Percentiles rank a stretch among this genome's conserved stretches.
phyloP scores from a whole-genome alignment of 37 sponge, comb jelly and placozoan genomes.

The Corticium candelabrum region DNA sequence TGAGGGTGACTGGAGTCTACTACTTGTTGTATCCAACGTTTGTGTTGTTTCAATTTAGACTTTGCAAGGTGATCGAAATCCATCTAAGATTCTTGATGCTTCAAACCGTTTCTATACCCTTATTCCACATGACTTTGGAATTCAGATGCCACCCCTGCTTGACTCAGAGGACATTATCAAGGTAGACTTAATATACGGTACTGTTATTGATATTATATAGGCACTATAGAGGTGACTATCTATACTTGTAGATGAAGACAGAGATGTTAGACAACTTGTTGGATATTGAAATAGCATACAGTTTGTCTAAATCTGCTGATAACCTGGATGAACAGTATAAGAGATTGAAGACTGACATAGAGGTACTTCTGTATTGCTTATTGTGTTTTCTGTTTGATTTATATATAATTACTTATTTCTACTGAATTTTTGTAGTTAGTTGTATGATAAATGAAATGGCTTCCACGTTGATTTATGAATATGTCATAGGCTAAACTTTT shows the following conservation, averaged over 20 bases:
- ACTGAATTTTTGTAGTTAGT: too few species aligned
- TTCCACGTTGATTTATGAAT: too few species aligned
- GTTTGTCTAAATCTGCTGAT: slow-evolving; percentile 64
- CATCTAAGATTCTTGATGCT: slow-evolving; percentile 60
- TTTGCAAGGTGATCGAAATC: slow-evolving; percentile 36
- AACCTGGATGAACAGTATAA: slow-evolving; percentile 77
- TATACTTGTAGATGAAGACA: slow-evolving; percentile 59
- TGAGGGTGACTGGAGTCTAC: too few species aligned
- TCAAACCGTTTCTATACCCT: slow-evolving; percentile 95
- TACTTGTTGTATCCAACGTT: neutral
- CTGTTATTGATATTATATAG: too few species aligned
- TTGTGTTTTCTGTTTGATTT: slow-evolving; percentile 6
- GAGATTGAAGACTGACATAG: slow-evolving; percentile 81
- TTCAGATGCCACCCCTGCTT: slow-evolving; percentile 75
- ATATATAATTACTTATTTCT: too few species aligned
- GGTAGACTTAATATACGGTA: neutral
- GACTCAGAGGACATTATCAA: slow-evolving; percentile 67
- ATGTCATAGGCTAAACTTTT: too few species aligned
- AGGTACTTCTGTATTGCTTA: slow-evolving; percentile 24
- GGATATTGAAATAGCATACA: slow-evolving; percentile 94
- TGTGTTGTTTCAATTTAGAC: neutral
- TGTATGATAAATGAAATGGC: too few species aligned
- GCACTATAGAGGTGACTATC: too few species aligned
- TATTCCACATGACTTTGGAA: slow-evolving; percentile 98
- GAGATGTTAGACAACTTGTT: slow-evolving; percentile 87